These are phyloP conservation scores for Cairina moschata DNA, from an alignment of 2,113 vertebrate species.

Conservation along the genomic window DNA sequence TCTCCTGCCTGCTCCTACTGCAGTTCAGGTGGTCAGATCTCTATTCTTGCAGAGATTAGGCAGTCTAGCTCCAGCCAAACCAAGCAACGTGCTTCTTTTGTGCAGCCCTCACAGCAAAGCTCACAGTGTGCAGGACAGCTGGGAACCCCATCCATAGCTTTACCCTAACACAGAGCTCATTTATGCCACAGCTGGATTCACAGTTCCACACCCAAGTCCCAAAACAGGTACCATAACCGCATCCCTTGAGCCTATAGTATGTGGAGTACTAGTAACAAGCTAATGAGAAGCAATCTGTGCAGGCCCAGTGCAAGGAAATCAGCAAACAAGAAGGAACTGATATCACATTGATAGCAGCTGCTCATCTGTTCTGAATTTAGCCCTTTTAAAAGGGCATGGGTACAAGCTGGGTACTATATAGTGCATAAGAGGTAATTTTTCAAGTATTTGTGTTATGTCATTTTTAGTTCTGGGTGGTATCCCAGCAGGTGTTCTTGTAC, in stretches of 20 bases:
- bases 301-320: not conserved
- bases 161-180: not conserved
- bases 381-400: not conserved
- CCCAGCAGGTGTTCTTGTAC: not conserved
- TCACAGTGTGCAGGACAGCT: not conserved
- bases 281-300: not conserved
- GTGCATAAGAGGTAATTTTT: constrained; percentile 32
- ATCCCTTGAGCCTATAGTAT: not conserved
- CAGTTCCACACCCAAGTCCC: not conserved
- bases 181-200: not conserved
- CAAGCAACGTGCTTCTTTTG: not conserved
- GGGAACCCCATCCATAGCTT: not conserved
- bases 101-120: not conserved
- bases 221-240: not conserved
- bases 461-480: not conserved
- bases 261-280: not conserved
- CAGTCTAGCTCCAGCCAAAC: not conserved
- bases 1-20: not conserved
- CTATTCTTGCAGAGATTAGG: not conserved
- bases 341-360: not conserved
- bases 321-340: not conserved
- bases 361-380: not conserved
- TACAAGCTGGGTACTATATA: not conserved
- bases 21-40: not conserved
- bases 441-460: not conserved